These are phyloP conservation scores for Rhombomys opimus DNA, from an alignment of 2,113 vertebrate genomes.

Conservation along the genomic window DNA sequence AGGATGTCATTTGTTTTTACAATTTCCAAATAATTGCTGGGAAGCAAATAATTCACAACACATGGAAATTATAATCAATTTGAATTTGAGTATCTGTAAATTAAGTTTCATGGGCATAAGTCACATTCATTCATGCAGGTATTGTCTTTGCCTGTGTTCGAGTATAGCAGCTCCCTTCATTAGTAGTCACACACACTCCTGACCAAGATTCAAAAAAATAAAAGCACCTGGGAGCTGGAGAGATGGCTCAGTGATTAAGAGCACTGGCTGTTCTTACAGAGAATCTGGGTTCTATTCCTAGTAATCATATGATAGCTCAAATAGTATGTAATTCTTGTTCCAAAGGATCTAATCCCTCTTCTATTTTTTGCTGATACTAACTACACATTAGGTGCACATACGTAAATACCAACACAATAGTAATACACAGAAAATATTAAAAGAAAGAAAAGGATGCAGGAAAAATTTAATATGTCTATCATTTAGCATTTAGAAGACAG, in stretches of 20 bases:
- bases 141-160: background rate
- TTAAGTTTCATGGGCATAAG: slow-evolving; percentile 22
- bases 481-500: background rate
- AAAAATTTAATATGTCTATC: too few species aligned
- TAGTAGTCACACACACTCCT: background rate
- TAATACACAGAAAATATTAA: background rate
- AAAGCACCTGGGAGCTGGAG: background rate
- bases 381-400: background rate
- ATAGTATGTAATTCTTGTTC: background rate
- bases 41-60: background rate
- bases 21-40: background rate
- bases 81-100: background rate
- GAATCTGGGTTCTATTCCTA: background rate
- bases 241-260: background rate
- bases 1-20: slow-evolving; percentile 19
- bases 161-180: background rate
- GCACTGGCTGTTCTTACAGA: background rate
- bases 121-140: background rate
- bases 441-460: background rate
- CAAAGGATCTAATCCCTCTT: background rate
- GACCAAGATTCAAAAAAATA: background rate
- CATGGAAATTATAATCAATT: slow-evolving; percentile 13
- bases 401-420: background rate
- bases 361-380: background rate
- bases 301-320: background rate